Conservation (phyloP, 2,113 vertebrate genomes). For the Dicrurus megarhynchus region DNA sequence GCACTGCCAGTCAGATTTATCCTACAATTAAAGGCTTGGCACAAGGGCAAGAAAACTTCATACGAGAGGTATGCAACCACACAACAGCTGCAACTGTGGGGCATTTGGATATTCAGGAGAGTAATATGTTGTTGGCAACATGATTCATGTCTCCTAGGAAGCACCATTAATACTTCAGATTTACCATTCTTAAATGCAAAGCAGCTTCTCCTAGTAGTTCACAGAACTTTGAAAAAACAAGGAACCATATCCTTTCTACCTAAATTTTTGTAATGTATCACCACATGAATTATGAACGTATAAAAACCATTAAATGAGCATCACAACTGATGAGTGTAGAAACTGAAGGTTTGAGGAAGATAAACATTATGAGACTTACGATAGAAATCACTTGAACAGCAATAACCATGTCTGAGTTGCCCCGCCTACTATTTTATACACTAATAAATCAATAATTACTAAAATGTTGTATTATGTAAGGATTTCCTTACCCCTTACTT, state of each 20-base stretch:
- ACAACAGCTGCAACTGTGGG: conserved; percentile 69
- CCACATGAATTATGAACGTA: not conserved
- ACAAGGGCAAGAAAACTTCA: conserved; percentile 61
- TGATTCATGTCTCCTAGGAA: conserved; percentile 27
- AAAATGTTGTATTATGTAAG: not conserved
- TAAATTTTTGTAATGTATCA: not conserved
- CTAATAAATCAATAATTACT: not conserved
- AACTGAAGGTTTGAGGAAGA: not conserved
- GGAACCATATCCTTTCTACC: not conserved
- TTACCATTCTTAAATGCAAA: not conserved
- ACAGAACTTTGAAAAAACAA: not conserved
- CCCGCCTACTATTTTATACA: not conserved
- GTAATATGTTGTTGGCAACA: conserved; percentile 37
- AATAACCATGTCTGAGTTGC: not conserved
- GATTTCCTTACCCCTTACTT: not conserved
- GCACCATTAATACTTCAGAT: conserved; percentile 22
- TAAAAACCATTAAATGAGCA: not conserved
- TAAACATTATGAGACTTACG: not conserved
- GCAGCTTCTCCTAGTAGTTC: not conserved
- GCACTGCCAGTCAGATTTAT: conserved; percentile 69
- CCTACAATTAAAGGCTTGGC: conserved; percentile 70
- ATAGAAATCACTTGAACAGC: not conserved
- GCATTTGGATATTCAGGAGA: conserved; percentile 51
- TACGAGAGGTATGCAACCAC: conserved; percentile 62
- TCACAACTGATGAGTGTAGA: not conserved